Evolutionary conservation across 2,797 vertebrate species (phyloP).

Genomic region (Botia almorhae): DNA sequence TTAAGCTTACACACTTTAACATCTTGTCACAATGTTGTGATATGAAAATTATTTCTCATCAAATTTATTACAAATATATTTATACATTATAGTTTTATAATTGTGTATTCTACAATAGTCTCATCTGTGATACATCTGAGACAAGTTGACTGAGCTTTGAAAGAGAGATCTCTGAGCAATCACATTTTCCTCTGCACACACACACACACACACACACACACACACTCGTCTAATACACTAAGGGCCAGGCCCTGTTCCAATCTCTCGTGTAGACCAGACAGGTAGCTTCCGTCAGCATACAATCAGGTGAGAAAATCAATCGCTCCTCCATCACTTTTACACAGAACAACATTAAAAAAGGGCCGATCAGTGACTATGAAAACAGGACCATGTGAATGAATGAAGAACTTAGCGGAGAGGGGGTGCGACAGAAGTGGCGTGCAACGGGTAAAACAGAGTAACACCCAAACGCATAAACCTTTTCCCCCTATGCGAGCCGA

Average conservation of each 20-base stretch:
- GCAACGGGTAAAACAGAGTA: slow-evolving; percentile 33
- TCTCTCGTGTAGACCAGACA: slow-evolving; percentile 16
- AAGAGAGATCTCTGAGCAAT: too few species aligned
- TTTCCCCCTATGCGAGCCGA: slow-evolving; percentile 25
- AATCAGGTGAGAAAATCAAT: slow-evolving; percentile 26
- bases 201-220: neutral
- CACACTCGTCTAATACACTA: slow-evolving; percentile 21
- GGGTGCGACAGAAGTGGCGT: neutral
- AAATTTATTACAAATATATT: neutral
- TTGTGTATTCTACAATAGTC: neutral
- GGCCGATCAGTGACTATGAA: neutral
- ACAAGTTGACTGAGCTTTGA: neutral
- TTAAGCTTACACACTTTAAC: neutral
- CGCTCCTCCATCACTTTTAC: neutral
- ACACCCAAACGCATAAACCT: slow-evolving; percentile 50
- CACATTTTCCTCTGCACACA: too few species aligned
- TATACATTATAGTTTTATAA: neutral
- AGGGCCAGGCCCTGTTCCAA: slow-evolving; percentile 17
- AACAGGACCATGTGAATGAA: neutral
- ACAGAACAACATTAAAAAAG: neutral
- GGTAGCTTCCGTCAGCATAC: slow-evolving; percentile 45
- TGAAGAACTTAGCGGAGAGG: neutral
- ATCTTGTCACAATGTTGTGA: neutral
- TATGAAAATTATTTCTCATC: neutral
- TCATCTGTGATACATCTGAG: neutral